These are phyloP conservation scores for Lasioglossum villosulum DNA, from an alignment of 2,888 invertebrate species.

Conservation along the genomic window DNA sequence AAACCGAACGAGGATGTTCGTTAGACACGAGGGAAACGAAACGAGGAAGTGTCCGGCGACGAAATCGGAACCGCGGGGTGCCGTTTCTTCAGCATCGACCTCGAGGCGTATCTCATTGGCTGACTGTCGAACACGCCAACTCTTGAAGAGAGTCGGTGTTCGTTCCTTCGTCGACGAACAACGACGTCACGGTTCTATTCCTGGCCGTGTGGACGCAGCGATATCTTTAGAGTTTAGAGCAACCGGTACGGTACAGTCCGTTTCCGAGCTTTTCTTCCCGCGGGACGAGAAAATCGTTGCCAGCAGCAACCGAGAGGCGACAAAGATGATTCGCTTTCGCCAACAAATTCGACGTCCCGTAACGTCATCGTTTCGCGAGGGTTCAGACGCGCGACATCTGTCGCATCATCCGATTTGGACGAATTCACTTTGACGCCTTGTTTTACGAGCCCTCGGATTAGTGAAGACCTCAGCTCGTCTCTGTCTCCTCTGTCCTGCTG, in stretches of 20 bases:
- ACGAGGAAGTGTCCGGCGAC: slow-evolving; percentile 27
- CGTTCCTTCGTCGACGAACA: slow-evolving; percentile 68
- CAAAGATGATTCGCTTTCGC: slow-evolving; percentile 45
- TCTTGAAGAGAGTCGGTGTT: slow-evolving; percentile 52
- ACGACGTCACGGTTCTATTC: slow-evolving; percentile 81
- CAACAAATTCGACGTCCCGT: slow-evolving; percentile 5
- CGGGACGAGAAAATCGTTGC: slow-evolving; percentile 46
- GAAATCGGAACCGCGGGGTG: slow-evolving; percentile 27
- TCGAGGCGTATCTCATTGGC: slow-evolving; percentile 53
- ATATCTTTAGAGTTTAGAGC: slow-evolving; percentile 83
- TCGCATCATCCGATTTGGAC: not conserved
- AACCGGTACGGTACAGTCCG: slow-evolving; percentile 75
- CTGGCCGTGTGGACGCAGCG: slow-evolving; percentile 79
- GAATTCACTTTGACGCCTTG: not conserved
- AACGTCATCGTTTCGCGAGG: slow-evolving; percentile 23
- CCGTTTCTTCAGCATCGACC: slow-evolving; percentile 39
- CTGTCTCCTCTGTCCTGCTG: not conserved
- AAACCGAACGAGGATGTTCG: not conserved
- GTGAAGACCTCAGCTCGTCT: not conserved
- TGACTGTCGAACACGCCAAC: slow-evolving; percentile 23
- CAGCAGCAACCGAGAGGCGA: slow-evolving; percentile 40
- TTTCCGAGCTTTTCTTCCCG: slow-evolving; percentile 71
- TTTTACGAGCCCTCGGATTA: not conserved
- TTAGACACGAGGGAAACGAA: not conserved
- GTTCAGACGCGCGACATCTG: not conserved